phyloP scores from a whole-genome alignment of 2,888 invertebrate genomes.

The Herminia tarsipennalis region DNA sequence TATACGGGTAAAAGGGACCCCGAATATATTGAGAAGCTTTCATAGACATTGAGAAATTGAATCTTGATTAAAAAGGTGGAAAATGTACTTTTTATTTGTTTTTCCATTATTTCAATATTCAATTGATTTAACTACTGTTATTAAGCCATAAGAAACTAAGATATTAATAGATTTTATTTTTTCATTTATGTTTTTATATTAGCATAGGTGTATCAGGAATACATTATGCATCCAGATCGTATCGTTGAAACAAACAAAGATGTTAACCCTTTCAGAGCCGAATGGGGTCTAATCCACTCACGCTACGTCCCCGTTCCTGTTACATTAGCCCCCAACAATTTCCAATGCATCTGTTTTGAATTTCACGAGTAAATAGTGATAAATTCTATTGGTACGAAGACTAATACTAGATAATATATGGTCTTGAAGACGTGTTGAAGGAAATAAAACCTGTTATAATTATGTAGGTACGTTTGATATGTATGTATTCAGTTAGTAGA shows the following conservation, averaged over 20 bases:
- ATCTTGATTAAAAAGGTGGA: constrained; percentile 5
- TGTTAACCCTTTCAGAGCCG: constrained; percentile 20
- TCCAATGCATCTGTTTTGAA: constrained; percentile 41
- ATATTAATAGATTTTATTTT: too few species aligned
- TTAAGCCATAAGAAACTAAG: too few species aligned
- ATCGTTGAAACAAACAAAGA: constrained; percentile 16
- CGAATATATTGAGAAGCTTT: constrained; percentile 11
- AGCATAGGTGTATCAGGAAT: background rate
- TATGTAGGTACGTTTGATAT: background rate
- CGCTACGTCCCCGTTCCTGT: constrained; percentile 30
- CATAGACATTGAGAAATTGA: constrained; percentile 4
- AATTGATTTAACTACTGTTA: too few species aligned
- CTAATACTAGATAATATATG: background rate
- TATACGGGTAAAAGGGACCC: constrained; percentile 12
- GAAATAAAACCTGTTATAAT: background rate
- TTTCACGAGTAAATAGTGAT: constrained; percentile 25
- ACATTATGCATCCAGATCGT: constrained; percentile 18
- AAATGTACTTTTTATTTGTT: constrained; percentile 8
- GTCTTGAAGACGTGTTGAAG: background rate
- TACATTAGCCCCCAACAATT: constrained; percentile 31
- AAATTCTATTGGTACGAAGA: constrained; percentile 12
- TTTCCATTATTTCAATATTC: too few species aligned
- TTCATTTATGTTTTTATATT: too few species aligned
- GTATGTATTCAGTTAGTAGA: too few species aligned
- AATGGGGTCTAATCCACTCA: constrained; percentile 41